Evolutionary conservation across 2,888 invertebrate species (phyloP), one percentile per base, ranked within the genome.

Genomic region (Cataglyphis livida): DNA sequence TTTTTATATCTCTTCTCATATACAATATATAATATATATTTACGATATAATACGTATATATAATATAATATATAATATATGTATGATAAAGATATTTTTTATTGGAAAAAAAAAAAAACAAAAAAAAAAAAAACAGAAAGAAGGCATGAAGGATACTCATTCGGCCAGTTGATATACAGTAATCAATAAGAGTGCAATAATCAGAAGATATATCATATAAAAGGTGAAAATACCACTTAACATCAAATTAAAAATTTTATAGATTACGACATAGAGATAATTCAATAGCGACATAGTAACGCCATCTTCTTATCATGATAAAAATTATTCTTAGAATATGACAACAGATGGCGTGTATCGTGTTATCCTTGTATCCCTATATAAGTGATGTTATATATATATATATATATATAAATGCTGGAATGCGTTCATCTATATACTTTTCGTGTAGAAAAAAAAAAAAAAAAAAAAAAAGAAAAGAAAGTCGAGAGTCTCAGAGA

Each of bases 251-350:
- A n/a, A 6, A 51, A 51, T 51, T 51, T 51, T 51, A 12, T 3
- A 44, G 41, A 44, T 44, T 15, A 38, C 15, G 3, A 35, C 5
- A 15, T 0, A 44, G 15, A 44, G 6, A 51, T 51, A 51, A n/a
- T n/a, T n/a, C n/a, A 51, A n/a, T 41, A 21, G 21, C 7, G 21
- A 66, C 4, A 65, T n/a, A 32, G 15, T 44, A 25, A 18, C 44
- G 65, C 65, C 25, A 66, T 66, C 65, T 66, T 18, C 21, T 44
- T 66, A 9, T 66, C 41, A 10, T 32, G 35, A n/a, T 4, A n/a
- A 64, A 12, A 64, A 25, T 66, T 25, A 9, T 66, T 21, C 10
- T 66, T 9, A 44, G 64, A 41, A 44, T 41, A 41, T 4, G 18
- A 18, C 41, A 9, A 44, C 25, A 66, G 65, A 66, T 66, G 65